A percentile compares a stretch with the other conserved stretches of the same genome.
Conservation (phyloP, 2,113 vertebrate genomes). For the Esox niger region DNA sequence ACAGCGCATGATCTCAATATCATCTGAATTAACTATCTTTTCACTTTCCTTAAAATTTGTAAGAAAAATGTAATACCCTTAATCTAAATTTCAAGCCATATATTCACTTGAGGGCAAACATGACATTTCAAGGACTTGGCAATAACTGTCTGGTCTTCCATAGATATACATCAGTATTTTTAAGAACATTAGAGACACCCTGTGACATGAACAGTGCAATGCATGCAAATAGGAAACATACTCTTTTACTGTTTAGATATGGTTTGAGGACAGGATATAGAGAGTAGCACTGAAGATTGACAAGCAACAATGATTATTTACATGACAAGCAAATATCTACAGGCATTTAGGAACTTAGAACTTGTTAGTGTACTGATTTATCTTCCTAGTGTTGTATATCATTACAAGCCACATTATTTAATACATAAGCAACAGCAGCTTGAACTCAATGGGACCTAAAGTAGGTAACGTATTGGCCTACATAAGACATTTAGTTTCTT, state of each 20-base stretch:
- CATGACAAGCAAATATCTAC: background rate
- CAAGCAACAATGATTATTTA: too few relatives aligned
- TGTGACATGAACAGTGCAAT: conserved; percentile 48
- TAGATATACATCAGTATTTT: conserved; percentile 15
- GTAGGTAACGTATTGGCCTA: conserved; percentile 13
- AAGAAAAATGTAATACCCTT: background rate
- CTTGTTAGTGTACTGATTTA: background rate
- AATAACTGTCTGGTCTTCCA: background rate
- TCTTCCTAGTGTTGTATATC: too few relatives aligned
- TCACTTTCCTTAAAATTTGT: too few relatives aligned
- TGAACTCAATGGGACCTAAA: conserved; percentile 5
- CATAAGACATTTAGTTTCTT: conserved; percentile 42
- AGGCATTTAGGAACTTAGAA: conserved; percentile 5
- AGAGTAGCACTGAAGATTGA: too few relatives aligned
- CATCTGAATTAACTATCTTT: too few relatives aligned
- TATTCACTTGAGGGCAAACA: background rate
- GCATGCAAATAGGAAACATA: conserved; percentile 25
- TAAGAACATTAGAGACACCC: conserved; percentile 54
- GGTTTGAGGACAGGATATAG: background rate
- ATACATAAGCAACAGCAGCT: background rate
- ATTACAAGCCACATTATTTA: background rate
- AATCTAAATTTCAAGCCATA: background rate
- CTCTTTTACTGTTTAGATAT: conserved; percentile 7
- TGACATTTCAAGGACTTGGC: conserved; percentile 6
- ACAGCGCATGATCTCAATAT: too few relatives aligned